Evolutionary conservation across 1,140 invertebrate species (phyloP), one percentile per base, ranked within the genome.

Genomic region (Ips nitidus): DNA sequence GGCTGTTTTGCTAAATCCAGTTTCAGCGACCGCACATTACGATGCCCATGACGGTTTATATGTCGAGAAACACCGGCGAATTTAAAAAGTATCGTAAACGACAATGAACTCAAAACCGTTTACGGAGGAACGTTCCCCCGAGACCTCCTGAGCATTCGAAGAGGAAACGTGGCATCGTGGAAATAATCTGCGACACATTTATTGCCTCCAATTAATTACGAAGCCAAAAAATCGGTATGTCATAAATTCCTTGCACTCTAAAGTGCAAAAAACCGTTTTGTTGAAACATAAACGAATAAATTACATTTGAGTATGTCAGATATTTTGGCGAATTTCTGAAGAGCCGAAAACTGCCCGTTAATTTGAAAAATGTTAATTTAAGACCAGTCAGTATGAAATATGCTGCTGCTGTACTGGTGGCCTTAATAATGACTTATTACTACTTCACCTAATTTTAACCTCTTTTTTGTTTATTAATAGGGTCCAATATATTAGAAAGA

Each of bases 371-470:
- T 50, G 6, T 50, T 22, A 22, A 8, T 6, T 3, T 22, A 50
- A 3, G 22, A 22, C 22, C 22, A 50, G 22, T 50, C 22, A 50
- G 7, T 8, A 8, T 22, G 45, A 50, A 50, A 50, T 50, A 22
- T 22, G 6, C 45, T 22, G 7, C 45, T 50, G 7, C 45, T 6
- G 6, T 50, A 50, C 45, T 8, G 45, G 22, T 50, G 45, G 45
- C 22, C 45, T 50, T 50, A 50, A 50, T 50, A 50, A 50, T 50
- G 45, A 50, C 6, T 50, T 50, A 50, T 50, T 50, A 50, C 45
- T 50, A 22, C 6, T 6, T 22, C 7, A 22, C 45, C 22, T 22
- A 8, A 50, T 50, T 50, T 50, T 50, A 8, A 22, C 7, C 45
- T 50, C 7, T 50, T 22, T 22, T 22, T 22, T 22, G 22, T 22